A percentile compares a stretch with the other conserved stretches of the same genome.
phyloP scores from a whole-genome alignment of 2,888 invertebrate species.

The Disparrhopalites patrizii region DNA sequence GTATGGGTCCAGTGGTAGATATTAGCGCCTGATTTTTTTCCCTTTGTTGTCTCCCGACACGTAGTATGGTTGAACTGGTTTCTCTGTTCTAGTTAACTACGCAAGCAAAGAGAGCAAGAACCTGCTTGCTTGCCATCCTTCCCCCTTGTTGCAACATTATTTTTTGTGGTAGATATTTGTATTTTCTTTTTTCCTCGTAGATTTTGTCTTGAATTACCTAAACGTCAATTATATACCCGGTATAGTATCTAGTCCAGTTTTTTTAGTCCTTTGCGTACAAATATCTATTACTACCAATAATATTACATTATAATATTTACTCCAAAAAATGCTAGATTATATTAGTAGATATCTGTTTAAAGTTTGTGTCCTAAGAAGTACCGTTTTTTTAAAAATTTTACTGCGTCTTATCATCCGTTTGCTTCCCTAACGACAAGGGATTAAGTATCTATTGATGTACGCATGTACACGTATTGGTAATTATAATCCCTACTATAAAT shows the following conservation, averaged over 20 bases:
- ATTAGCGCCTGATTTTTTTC: not conserved
- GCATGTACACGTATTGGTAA: no score
- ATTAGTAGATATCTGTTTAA: not conserved
- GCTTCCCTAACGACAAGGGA: no score
- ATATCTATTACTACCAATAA: not conserved
- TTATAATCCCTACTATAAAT: no score
- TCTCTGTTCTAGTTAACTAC: no score
- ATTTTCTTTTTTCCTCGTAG: not conserved
- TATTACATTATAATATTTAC: not conserved
- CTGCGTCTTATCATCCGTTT: no score
- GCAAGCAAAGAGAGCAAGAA: slow-evolving; percentile 5
- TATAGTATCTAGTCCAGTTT: not conserved
- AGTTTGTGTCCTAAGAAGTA: not conserved
- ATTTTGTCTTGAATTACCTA: not conserved
- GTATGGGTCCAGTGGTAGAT: no score
- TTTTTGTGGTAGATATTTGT: no score
- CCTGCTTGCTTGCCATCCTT: slow-evolving; percentile 7
- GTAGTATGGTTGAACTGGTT: no score
- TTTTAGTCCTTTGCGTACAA: not conserved
- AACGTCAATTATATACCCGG: not conserved
- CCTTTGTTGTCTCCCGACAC: not conserved
- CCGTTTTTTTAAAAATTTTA: no score
- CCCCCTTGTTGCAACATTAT: not conserved
- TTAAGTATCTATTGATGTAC: no score
- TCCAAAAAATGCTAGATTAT: no score